Base-by-base conservation (phyloP, 2,797 vertebrate genomes). In the Benthosema pterotum region DNA sequence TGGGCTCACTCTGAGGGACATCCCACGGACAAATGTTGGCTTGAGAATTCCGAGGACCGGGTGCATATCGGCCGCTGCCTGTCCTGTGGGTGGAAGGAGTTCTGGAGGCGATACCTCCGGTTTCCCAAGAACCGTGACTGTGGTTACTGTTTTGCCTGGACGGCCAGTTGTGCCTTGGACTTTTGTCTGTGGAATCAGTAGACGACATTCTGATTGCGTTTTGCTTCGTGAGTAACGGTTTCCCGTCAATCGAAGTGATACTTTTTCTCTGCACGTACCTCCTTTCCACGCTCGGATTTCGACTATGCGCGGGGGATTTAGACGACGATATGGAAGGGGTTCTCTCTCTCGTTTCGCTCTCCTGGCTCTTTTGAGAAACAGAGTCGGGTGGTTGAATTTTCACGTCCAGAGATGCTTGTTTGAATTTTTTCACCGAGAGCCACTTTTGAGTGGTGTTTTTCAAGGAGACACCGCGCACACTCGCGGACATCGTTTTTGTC, bases 401-500 rank as follows among this genome's bases (percentile, higher is more conserved):
- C 38, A 15, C 55, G 38, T 82, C 85, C 14, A 87, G 67, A 59
- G 75, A 89, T 19, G 76, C 83, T 8, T 8, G 5, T 25, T 87
- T 90, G 16, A 95, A 64, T 3, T 92, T 91, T 83, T 90, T 96
- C 52, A 96, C 85, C 52, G 93, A 92, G 2, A 96, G 85, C 25
- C 96, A 80, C 52, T 88, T 92, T 57, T 65, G 80, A 11, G 92
- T 74, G 2, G 93, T 80, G 1, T 63, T 86, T 59, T 88, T 94
- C 69, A 90, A 89, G 11, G 85, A 81, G 7, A 88, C 90, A 57
- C 81, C 83, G 53, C 62, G 86, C 64, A 75, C 80, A 38, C 89
- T 87, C 74, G 89, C 91, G 5, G 63, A 52, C 45, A 78, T 7
- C 6, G 7, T 15, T 52, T 75, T 90, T 52, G 82, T 75, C 63